Percentiles rank a stretch among this genome's conserved stretches.
Conservation (phyloP, 2,797 vertebrate species). For the Danio choprae region DNA sequence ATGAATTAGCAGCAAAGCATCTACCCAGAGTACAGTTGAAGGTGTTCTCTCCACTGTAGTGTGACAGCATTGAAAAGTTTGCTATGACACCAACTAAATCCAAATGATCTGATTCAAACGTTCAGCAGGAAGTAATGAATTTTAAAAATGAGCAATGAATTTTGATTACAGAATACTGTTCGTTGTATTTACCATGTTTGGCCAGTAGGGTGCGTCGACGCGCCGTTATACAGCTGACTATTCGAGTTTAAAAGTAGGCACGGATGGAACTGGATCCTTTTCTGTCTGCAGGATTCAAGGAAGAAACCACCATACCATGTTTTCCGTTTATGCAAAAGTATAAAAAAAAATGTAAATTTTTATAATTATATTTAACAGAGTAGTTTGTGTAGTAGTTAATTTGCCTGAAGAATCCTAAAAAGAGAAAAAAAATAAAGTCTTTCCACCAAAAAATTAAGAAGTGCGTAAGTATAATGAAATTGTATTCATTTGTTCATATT, state of each 20-base stretch:
- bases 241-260: too few relatives aligned
- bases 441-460: not conserved
- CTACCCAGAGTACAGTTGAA: not conserved
- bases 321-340: not conserved
- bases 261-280: not conserved
- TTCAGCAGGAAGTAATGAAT: not conserved
- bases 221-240: not conserved
- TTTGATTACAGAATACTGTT: not conserved
- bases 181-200: not conserved
- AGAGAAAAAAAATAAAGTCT: not conserved
- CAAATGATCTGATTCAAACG: not conserved
- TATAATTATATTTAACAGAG: not conserved
- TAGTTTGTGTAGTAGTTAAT: not conserved
- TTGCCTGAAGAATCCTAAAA: not conserved
- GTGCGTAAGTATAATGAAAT: not conserved
- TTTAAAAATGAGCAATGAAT: not conserved
- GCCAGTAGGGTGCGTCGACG: conserved; percentile 23
- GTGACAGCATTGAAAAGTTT: not conserved
- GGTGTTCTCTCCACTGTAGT: not conserved
- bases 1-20: not conserved
- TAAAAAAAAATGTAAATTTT: not conserved
- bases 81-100: not conserved
- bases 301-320: too few relatives aligned
- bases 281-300: not conserved
- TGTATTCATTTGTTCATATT: too few relatives aligned